Conservation (phyloP, 2,888 invertebrate genomes). For the Agrochola circellaris region DNA sequence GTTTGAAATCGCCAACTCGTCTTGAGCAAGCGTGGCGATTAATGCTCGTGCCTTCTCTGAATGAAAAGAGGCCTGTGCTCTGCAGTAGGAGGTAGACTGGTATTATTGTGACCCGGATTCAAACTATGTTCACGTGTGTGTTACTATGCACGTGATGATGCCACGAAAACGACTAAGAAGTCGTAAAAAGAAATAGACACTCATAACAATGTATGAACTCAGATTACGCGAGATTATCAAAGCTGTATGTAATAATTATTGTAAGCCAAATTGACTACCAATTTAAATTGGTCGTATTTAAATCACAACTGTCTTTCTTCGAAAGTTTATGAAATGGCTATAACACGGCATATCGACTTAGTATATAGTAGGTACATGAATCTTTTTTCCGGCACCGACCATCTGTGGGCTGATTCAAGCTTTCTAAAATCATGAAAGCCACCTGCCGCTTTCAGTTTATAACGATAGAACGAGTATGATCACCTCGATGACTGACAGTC, state of each 20-base stretch:
- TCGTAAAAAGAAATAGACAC: not conserved
- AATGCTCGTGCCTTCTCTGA: not conserved
- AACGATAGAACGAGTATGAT: conserved; percentile 52
- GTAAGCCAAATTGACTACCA: no score
- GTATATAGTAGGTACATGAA: no score
- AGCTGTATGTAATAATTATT: not conserved
- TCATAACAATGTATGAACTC: not conserved
- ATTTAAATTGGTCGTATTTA: no score
- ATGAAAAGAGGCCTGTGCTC: not conserved
- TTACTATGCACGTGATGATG: no score
- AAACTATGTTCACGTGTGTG: not conserved
- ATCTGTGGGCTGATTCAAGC: not conserved
- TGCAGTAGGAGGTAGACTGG: no score
- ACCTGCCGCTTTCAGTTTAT: conserved; percentile 34
- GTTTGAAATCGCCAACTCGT: no score
- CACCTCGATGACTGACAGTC: conserved; percentile 50
- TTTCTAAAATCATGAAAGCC: conserved; percentile 25
- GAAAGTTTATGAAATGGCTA: no score
- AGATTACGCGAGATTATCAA: not conserved
- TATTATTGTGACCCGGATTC: not conserved
- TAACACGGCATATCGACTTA: no score
- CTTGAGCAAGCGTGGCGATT: not conserved
- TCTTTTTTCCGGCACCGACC: not conserved
- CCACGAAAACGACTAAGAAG: not conserved
- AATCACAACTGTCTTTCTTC: no score